A percentile compares a stretch with the other conserved stretches of the same genome.
Evolutionary conservation across 2,113 vertebrate species (phyloP).

Genomic region (Sylvietta virens): DNA sequence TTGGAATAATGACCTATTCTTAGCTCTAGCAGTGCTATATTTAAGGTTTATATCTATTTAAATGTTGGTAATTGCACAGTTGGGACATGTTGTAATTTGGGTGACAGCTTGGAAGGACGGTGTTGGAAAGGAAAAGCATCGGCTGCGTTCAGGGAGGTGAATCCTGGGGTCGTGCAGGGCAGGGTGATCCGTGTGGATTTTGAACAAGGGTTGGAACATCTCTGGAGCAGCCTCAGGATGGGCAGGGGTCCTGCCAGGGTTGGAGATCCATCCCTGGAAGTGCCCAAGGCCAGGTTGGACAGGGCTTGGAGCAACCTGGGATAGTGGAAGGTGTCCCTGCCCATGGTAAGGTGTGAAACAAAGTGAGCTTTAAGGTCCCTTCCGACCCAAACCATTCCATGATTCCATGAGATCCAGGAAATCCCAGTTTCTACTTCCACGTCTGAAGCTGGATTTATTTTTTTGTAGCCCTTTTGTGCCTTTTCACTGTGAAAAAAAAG

Average conservation of each 20-base stretch:
- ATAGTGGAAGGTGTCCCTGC: background rate
- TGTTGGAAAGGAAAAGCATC: background rate
- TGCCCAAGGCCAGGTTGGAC: background rate
- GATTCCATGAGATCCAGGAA: background rate
- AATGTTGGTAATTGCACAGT: background rate
- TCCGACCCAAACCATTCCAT: background rate
- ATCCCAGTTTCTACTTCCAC: background rate
- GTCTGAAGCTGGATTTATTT: background rate
- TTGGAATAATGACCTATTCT: background rate
- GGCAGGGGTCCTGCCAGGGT: background rate
- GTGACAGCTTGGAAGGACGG: background rate
- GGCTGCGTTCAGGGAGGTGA: background rate
- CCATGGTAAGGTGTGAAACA: background rate
- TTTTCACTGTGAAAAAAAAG: background rate
- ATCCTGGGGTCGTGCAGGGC: background rate
- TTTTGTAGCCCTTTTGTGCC: background rate
- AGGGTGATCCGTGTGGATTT: fast-evolving
- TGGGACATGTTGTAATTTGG: background rate
- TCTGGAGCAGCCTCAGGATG: background rate
- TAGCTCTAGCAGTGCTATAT: background rate
- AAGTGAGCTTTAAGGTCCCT: background rate
- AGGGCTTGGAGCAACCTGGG: background rate
- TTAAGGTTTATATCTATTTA: background rate
- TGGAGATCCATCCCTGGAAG: background rate
- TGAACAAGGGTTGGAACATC: background rate